A percentile compares a stretch with the other conserved stretches of the same genome.
These are phyloP conservation scores for Synergus itoensis DNA, from an alignment of 2,888 invertebrate genomes.

Conservation along the genomic window DNA sequence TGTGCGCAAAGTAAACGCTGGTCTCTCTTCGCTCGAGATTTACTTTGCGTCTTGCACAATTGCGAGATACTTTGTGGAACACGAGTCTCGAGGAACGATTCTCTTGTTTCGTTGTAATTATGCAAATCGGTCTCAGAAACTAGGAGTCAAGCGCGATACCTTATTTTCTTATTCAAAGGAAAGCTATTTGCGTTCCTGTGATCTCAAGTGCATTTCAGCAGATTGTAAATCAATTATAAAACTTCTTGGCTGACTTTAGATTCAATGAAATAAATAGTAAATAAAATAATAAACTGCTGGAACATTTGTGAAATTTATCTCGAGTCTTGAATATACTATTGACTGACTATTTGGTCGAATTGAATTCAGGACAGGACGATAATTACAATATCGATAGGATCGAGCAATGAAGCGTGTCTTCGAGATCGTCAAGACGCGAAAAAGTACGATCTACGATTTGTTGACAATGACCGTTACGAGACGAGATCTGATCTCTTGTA, in stretches of 20 bases:
- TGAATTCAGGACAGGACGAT: not conserved
- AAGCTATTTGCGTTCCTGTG: not conserved
- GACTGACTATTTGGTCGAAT: not conserved
- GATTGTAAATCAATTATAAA: not conserved
- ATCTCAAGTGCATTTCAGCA: not conserved
- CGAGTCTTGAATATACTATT: not conserved
- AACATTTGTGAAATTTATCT: not conserved
- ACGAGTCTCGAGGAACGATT: constrained; percentile 44
- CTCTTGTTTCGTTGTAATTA: constrained; percentile 22
- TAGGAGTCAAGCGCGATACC: not conserved
- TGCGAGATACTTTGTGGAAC: constrained; percentile 52
- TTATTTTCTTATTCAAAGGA: constrained; percentile 10
- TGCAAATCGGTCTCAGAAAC: constrained; percentile 12
- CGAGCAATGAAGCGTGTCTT: not conserved
- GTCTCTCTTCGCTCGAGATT: constrained; percentile 7
- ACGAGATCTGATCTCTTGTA: constrained; percentile 46
- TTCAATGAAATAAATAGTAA: not conserved
- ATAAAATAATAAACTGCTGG: not conserved
- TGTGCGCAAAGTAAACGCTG: constrained; percentile 5
- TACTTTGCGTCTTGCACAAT: constrained; percentile 49
- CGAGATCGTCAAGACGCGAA: not conserved
- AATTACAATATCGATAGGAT: constrained; percentile 16
- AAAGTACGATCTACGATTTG: constrained; percentile 45
- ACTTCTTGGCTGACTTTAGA: not conserved
- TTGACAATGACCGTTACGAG: constrained; percentile 51